Percentiles rank a stretch among this genome's conserved stretches.
phyloP scores from a whole-genome alignment of 1,140 invertebrate genomes.

The Coenobita brevimanus region DNA sequence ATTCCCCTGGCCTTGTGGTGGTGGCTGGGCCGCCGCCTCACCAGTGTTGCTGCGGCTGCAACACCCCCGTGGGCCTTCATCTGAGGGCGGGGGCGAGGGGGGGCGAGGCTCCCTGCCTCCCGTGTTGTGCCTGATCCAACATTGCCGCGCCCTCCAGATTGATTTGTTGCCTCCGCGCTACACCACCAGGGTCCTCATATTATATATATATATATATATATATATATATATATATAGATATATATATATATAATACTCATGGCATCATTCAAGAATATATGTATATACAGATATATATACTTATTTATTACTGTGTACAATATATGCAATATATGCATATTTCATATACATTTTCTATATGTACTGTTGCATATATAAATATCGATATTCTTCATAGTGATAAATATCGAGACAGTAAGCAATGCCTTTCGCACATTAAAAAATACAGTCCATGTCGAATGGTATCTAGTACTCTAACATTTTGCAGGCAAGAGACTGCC shows the following conservation, averaged over 20 bases:
- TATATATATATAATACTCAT: slow-evolving; percentile 20
- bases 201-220: slow-evolving; percentile 15
- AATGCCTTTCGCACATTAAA: too few relatives aligned
- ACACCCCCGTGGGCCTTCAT: slow-evolving; percentile 39
- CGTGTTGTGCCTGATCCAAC: slow-evolving; percentile 24
- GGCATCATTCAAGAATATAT: too few relatives aligned
- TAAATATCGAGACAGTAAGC: too few relatives aligned
- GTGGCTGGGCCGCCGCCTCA: background rate
- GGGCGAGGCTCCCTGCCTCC: slow-evolving; percentile 1
- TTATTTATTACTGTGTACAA: too few relatives aligned
- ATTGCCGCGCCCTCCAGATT: slow-evolving; percentile 21
- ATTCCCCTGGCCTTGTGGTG: background rate
- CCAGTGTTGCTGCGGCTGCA: slow-evolving; percentile 34
- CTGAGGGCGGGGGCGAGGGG: slow-evolving; percentile 7
- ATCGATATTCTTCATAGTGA: too few relatives aligned
- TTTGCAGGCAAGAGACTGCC: too few relatives aligned
- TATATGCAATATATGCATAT: too few relatives aligned
- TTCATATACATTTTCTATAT: too few relatives aligned
- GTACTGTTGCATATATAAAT: slow-evolving; percentile 8
- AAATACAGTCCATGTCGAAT: too few relatives aligned
- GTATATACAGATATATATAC: too few relatives aligned
- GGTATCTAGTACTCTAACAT: too few relatives aligned
- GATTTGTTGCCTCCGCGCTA: slow-evolving; percentile 21
- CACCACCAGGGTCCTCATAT: background rate
- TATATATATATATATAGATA: slow-evolving; percentile 29